Evolutionary conservation across 92 coral and sea anemone genomes (phyloP).

Genomic region (Actinernus sp.): DNA sequence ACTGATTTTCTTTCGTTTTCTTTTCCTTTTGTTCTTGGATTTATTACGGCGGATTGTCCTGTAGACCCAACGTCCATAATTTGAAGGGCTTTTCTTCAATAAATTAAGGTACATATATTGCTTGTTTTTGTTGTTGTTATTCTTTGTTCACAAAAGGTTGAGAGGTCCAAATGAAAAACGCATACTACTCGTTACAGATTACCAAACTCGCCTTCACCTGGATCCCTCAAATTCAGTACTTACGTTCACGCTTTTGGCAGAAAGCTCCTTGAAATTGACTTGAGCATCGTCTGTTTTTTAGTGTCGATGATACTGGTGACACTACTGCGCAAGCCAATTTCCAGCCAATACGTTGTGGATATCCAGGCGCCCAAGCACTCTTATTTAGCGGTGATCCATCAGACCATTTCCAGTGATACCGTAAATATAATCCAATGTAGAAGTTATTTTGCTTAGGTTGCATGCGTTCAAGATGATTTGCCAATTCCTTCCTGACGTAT

Average conservation of each 20-base stretch:
- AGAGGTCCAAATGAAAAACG: too few species aligned
- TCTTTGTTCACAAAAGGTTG: too few species aligned
- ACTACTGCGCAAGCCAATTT: neutral
- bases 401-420: neutral
- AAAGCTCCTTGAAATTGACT: neutral
- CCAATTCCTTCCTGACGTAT: neutral
- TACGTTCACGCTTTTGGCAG: slow-evolving; percentile 7
- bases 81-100: too few species aligned
- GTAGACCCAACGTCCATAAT: too few species aligned
- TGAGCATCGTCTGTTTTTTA: neutral
- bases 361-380: slow-evolving; percentile 8
- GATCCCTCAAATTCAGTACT: too few species aligned
- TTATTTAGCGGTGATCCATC: neutral
- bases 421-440: neutral
- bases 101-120: too few species aligned
- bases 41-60: too few species aligned
- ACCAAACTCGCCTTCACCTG: too few species aligned
- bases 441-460: neutral
- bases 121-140: too few species aligned
- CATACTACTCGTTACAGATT: too few species aligned
- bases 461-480: neutral
- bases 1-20: too few species aligned
- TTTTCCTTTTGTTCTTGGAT: too few species aligned
- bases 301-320: neutral
- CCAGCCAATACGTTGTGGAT: neutral